Evolutionary conservation across 64 coral and sea anemone genomes (phyloP), one percentile per base, ranked within the genome.

Genomic region (Hydrozoanthus tunicans): DNA sequence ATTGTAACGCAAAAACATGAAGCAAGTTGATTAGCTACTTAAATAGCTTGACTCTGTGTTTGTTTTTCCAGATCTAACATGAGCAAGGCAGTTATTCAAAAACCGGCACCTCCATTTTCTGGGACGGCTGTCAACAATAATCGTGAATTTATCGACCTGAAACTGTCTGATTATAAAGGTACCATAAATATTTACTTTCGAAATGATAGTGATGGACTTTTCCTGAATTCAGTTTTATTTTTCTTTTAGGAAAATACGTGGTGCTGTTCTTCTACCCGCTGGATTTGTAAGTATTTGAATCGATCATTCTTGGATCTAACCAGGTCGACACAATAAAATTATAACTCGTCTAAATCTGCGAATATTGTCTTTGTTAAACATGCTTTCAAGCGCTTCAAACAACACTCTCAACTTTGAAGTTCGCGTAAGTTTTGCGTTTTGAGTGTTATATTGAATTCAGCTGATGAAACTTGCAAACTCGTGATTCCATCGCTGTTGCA

Each of bases 151-250:
- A 80, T 92, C 57, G 94, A 99, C 51, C 4, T 99, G 3, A 99
- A 99, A 11, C 75, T 99, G 5, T 99, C 97, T 3, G 97, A 99
- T 75, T 99, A 92, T 77, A 94, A 95, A 99, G 97, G 97, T 99
- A 95, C 32, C 6, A 10, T 7, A 79, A 9, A 62, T 71, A 68
- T 57, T 52, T 70, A 17, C 43, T 14, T 56, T 64, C 27, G 59
- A 6, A 43, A 0, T 7, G 52, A 75, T 11, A 26, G 9, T 68
- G 3, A 5, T 25, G 4, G 9, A 9, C 20, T 64, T 32, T 84
- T 13, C 7, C 54, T 93, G 70, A 69, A 25, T 4, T 93, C 14
- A 5, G 3, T 81, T 77, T 86, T 17, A 56, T 61, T 80, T 71
- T 74, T 43, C 83, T 59, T 82, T 20, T 56, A 99, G 97, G 97